These are phyloP conservation scores for Chymomyza caudatula DNA, from an alignment of 2,888 invertebrate genomes.

Conservation along the genomic window DNA sequence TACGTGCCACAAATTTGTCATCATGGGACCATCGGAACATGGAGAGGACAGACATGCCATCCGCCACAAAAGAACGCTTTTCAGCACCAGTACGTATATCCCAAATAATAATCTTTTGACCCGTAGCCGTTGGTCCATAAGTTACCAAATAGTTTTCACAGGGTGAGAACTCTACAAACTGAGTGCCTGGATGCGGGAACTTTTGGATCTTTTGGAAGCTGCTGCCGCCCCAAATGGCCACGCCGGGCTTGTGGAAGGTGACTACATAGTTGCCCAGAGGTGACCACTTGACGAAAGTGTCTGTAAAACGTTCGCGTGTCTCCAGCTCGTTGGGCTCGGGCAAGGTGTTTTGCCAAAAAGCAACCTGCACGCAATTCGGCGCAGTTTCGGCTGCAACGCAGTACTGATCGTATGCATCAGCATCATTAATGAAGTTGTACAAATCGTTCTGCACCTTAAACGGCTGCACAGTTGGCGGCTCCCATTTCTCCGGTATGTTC, in stretches of 20 bases:
- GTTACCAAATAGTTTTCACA: constrained; percentile 98
- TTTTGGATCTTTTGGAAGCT: constrained; percentile 94
- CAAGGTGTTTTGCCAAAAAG: constrained; percentile 92
- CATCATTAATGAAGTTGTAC: constrained; percentile 94
- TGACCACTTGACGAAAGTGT: constrained; percentile 98
- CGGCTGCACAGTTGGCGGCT: constrained; percentile 91
- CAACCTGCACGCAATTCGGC: constrained; percentile 85
- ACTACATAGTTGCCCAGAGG: constrained; percentile 97
- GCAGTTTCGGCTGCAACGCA: constrained; percentile 92
- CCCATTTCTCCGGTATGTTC: constrained; percentile 95
- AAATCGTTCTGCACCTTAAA: constrained; percentile 96
- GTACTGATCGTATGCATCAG: constrained; percentile 97
- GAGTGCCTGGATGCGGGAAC: constrained; percentile 93
- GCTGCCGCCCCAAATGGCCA: constrained; percentile 98
- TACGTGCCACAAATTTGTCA: constrained; percentile 95
- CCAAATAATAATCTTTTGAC: constrained; percentile 93
- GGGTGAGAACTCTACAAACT: constrained; percentile 98
- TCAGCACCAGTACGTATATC: constrained; percentile 96
- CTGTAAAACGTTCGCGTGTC: constrained; percentile 94
- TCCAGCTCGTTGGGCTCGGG: constrained; percentile 91
- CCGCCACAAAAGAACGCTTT: constrained; percentile 93
- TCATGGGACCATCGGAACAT: constrained; percentile 98
- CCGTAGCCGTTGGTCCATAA: constrained; percentile 91
- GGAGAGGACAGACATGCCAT: constrained; percentile 91
- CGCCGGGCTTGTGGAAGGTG: constrained; percentile 96